These are phyloP conservation scores for Drosophila sproati DNA, from an alignment of 1,140 invertebrate genomes.

Conservation along the genomic window DNA sequence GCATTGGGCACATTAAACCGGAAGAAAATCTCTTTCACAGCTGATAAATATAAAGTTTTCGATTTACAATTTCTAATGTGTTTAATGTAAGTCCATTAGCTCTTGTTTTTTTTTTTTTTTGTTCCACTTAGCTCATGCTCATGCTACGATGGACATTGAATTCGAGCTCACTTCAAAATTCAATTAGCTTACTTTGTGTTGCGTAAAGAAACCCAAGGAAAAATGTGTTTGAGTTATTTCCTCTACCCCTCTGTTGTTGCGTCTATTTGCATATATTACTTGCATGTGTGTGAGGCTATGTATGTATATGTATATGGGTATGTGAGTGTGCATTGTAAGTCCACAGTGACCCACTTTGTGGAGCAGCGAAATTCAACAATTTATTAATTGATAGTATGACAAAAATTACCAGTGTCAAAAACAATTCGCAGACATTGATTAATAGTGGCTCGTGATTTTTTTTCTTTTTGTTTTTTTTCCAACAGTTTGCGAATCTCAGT, in stretches of 20 bases:
- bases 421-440: slow-evolving; percentile 46
- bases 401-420: slow-evolving; percentile 39
- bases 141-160: slow-evolving; percentile 18
- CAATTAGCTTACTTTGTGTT: slow-evolving; percentile 51
- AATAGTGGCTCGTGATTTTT: slow-evolving; percentile 22
- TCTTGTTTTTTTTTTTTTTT: not conserved
- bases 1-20: not conserved
- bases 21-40: not conserved
- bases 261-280: slow-evolving; percentile 64
- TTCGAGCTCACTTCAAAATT: slow-evolving; percentile 49
- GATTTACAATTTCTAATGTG: slow-evolving; percentile 23
- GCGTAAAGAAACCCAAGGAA: slow-evolving; percentile 25
- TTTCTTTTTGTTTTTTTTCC: not conserved
- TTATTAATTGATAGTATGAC: slow-evolving; percentile 53
- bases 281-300: slow-evolving; percentile 10
- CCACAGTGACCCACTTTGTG: slow-evolving; percentile 58
- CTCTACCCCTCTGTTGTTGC: slow-evolving; percentile 15
- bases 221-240: slow-evolving; percentile 52
- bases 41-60: slow-evolving; percentile 31
- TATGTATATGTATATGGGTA: slow-evolving; percentile 7
- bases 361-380: slow-evolving; percentile 45
- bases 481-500: not conserved
- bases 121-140: not conserved
- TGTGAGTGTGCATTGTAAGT: slow-evolving; percentile 26
- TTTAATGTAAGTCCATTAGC: slow-evolving; percentile 47